Evolutionary conservation across 2,888 invertebrate genomes (phyloP), one percentile per base, ranked within the genome.

Genomic region (Ormyrus labotus): DNA sequence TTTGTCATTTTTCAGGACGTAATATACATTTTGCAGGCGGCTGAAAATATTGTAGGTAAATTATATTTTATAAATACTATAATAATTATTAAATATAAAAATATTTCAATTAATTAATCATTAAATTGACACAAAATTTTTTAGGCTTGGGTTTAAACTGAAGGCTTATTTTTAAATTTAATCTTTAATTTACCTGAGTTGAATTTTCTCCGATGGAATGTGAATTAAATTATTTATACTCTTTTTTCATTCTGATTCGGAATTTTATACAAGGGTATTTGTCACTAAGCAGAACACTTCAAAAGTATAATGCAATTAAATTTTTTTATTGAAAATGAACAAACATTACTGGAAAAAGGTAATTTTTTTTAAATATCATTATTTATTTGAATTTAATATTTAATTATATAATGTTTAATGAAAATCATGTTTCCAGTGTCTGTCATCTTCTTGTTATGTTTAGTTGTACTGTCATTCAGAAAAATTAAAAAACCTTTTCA

Each of bases 131-230:
- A 8, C 11, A 57, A 67, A 50, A 45, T 50, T 60, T 10, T 58
- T 11, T 47, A 57, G 10, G 10, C n/a, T 34, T 57, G 10, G 45
- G 0, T 0, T 10, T n/a, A 50, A 61, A 45, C 7, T 69, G 79
- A 11, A 57, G 6, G 58, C 11, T 61, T 11, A 34, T 50, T n/a
- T 55, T 72, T 75, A 70, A 77, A 10, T 51, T 34, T 51, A 47
- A 80, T 50, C 64, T 58, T 34, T 55, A 57, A 87, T 92, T 91
- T 91, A 97, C 97, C 96, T 96, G 10, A 93, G 92, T 13, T 92
- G 91, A 71, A 97, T 94, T 67, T 93, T 91, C 82, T 95, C 94
- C 82, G 94, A 94, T 0, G 97, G 96, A 81, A 97, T 94, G 89
- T 95, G 96, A 82, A 97, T 68, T 13, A 80, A 51, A 55, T 69